Evolutionary conservation across 2,888 invertebrate genomes (phyloP).

Genomic region (Dermolepida albohirtum): DNA sequence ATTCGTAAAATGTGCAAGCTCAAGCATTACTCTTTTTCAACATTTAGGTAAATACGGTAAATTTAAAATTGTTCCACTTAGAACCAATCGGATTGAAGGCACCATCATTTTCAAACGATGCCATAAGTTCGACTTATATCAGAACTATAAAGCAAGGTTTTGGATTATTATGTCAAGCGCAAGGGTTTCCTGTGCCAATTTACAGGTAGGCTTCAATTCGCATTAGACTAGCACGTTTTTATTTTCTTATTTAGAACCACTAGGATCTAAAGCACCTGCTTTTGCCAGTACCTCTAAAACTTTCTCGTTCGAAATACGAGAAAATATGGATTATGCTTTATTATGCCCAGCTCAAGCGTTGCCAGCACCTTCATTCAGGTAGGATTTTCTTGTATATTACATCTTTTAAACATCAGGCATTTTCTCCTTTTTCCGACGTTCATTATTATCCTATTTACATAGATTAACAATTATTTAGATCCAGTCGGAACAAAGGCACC

Average conservation of each 20-base stretch:
- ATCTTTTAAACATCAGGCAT: constrained; percentile 21
- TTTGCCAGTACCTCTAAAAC: constrained; percentile 65
- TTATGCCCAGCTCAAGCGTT: constrained; percentile 84
- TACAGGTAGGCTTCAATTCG: constrained; percentile 68
- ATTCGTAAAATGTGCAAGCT: constrained; percentile 60
- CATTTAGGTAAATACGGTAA: constrained; percentile 50
- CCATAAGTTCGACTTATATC: constrained; percentile 73
- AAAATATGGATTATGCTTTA: constrained; percentile 74
- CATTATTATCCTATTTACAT: not conserved
- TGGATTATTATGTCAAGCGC: constrained; percentile 77
- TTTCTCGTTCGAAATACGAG: constrained; percentile 72
- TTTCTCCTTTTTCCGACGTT: not conserved
- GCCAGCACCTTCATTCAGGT: constrained; percentile 65
- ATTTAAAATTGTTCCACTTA: constrained; percentile 55
- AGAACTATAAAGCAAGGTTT: constrained; percentile 70
- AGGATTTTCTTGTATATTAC: constrained; percentile 56
- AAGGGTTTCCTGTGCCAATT: constrained; percentile 73
- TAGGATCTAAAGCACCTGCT: constrained; percentile 68
- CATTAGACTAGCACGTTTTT: constrained; percentile 3
- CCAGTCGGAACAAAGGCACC: constrained; percentile 69
- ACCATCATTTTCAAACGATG: constrained; percentile 72
- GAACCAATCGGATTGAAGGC: constrained; percentile 74
- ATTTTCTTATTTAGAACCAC: constrained; percentile 64
- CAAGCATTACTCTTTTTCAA: constrained; percentile 78
- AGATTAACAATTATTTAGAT: constrained; percentile 61